Evolutionary conservation across 2,797 vertebrate species (phyloP).

Genomic region (Orientallactaga sibirica): DNA sequence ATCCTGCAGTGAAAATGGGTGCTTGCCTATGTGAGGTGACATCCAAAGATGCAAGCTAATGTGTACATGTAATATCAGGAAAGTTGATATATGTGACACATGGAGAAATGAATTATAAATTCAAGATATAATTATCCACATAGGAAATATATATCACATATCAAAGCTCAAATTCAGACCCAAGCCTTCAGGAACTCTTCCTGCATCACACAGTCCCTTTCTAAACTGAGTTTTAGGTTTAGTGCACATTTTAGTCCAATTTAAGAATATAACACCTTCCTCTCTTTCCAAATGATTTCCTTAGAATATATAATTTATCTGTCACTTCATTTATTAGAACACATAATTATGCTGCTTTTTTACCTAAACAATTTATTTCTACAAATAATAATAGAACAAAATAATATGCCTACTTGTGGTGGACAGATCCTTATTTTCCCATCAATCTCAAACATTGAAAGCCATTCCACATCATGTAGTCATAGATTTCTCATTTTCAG

Average conservation of each 20-base stretch:
- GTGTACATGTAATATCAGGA: not conserved
- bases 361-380: not conserved
- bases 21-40: not conserved
- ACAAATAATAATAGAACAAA: not conserved
- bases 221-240: not conserved
- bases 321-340: not conserved
- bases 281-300: slow-evolving; percentile 10
- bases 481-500: slow-evolving; percentile 1
- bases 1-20: not conserved
- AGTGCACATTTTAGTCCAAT: not conserved
- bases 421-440: not conserved
- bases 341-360: not conserved
- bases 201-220: slow-evolving; percentile 7
- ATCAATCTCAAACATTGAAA: slow-evolving; percentile 36
- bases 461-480: not conserved
- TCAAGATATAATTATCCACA: not conserved
- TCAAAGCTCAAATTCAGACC: not conserved
- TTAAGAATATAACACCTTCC: not conserved
- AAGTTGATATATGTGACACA: slow-evolving; percentile 10
- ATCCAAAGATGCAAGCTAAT: not conserved
- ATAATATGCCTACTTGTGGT: not conserved
- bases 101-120: not conserved
- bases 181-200: not conserved
- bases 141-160: not conserved
- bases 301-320: not conserved